Evolutionary conservation across 2,113 vertebrate species (phyloP), one percentile per base, ranked within the genome.

Genomic region (Dermatemys mawii): DNA sequence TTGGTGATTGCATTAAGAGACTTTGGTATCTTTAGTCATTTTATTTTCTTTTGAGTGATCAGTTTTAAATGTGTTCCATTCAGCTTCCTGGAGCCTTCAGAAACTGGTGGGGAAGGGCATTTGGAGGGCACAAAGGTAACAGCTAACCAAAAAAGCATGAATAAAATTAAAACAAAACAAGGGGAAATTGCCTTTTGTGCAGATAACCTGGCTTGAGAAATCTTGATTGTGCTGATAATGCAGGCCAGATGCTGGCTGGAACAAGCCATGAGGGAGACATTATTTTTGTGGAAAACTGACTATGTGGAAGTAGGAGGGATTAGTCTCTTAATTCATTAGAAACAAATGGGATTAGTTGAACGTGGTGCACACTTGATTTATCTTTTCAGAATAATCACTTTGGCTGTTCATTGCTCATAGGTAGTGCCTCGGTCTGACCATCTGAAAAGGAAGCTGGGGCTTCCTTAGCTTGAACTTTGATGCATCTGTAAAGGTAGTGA

Each of bases 231-330:
- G 44, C 80, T 82, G 55, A 49, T 90, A 94, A 73, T 93, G 13
- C 10, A 87, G 88, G 84, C 84, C 91, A 96, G 93, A 93, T 96
- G 93, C 92, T 85, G 83, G 50, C 91, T 89, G 90, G 88, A 94
- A 86, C 87, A 92, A 95, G 32, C 88, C 21, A 9, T 41, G 82
- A 83, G 55, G 79, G 55, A 26, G n/a, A 44, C 29, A 78, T 86
- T 79, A 86, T 85, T 88, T 88, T 1, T 11, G 13, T 76, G 63
- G 82, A 41, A 90, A 92, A 79, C 81, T 48, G 91, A 48, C 82
- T 93, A 10, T 75, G 60, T 91, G 86, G 29, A 94, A 85, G 49
- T 54, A 49, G 79, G 54, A 93, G 54, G 29, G 70, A 88, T 92
- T 87, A 53, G 82, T 82, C 63, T 86, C 49, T 91, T 92, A 70